Conservation (phyloP, 2,113 vertebrate genomes). For the Oreotragus oreotragus region DNA sequence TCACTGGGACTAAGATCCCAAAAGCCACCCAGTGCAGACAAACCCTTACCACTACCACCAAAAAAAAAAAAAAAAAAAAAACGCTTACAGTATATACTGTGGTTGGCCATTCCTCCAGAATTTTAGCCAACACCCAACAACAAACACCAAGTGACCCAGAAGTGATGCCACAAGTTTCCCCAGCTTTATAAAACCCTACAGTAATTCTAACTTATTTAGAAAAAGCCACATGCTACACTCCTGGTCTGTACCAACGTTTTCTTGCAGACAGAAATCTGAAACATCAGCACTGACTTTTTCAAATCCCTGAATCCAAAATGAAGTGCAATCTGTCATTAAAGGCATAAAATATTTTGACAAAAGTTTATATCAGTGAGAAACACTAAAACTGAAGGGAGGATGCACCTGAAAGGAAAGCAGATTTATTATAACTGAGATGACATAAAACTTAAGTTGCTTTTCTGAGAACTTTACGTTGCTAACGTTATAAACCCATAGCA, state of each 20-base stretch:
- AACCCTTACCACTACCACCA: not conserved
- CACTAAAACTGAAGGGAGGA: not conserved
- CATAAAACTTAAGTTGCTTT: conserved; percentile 5
- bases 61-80: not conserved
- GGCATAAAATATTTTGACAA: not conserved
- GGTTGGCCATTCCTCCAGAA: not conserved
- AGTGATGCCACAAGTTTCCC: not conserved
- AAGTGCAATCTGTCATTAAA: conserved; percentile 17
- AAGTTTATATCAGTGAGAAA: not conserved
- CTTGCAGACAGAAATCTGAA: not conserved
- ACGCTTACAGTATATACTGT: not conserved
- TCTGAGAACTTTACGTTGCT: not conserved
- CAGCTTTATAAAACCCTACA: not conserved
- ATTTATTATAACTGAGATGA: not conserved
- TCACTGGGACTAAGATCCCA: not conserved
- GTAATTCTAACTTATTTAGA: not conserved
- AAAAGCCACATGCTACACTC: not conserved
- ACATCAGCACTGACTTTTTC: not conserved
- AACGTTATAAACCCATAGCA: not conserved
- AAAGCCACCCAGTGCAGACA: not conserved
- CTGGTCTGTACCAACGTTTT: not conserved
- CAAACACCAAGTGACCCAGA: not conserved
- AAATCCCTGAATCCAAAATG: not conserved
- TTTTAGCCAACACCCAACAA: conserved; percentile 16
- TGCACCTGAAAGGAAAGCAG: not conserved